Base-by-base conservation (phyloP, 1,140 invertebrate genomes). In the Gerris buenoi region DNA sequence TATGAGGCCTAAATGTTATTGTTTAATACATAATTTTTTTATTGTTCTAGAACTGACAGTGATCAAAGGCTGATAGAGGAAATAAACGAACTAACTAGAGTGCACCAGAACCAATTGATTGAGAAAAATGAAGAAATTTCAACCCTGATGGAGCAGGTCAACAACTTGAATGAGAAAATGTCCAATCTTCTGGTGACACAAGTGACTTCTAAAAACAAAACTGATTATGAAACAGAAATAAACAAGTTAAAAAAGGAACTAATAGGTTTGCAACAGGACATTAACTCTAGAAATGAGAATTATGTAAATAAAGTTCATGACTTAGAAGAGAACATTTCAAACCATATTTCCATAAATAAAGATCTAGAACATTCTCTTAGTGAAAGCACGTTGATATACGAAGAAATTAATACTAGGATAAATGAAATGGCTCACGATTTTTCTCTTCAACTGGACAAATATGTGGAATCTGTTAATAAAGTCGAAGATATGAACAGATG, bases 41-140 rank as follows among this genome's bases (percentile, higher is more conserved):
- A n/a, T 59, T 27, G 28, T 69, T 65, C 64, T 56, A 70, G 67
- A 57, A 27, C 66, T n/a, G 69, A 65, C 62, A 66, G 46, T 56
- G 46, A 66, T 15, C 25, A 28, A 13, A 5, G 33, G 18, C 60
- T 66, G 25, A 59, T 64, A 22, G 64, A 66, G 25, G 61, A 70
- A n/a, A 66, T 69, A 27, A 59, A 65, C n/a, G 68, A 66, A 57
- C 61, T 65, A 2, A 66, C 60, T n/a, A 25, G 29, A 66, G 70
- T 65, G 58, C 66, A 67, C 15, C 57, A 65, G 1, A 23, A 23
- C 25, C 67, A 66, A 61, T n/a, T 71, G 1, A 26, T 59, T 25
- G 68, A 69, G 26, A 71, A 71, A 56, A 64, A 71, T 28, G 63
- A 68, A 27, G 68, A 69, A 65, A 69, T 71, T 18, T 23, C 67